Conservation (phyloP, 2,113 vertebrate genomes). For the Aptenodytes patagonicus region DNA sequence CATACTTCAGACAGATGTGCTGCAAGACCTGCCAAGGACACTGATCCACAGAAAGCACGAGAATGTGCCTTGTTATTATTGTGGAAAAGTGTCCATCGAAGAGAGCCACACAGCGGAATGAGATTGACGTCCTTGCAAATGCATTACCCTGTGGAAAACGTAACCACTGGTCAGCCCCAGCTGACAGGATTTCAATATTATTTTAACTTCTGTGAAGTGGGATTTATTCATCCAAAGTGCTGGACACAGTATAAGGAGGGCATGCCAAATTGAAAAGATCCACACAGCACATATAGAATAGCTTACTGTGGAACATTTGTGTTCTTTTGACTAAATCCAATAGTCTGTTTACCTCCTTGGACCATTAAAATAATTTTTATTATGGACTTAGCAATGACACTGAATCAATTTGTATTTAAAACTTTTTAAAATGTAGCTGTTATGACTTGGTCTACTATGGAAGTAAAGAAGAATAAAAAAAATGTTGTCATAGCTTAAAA, state of each 20-base stretch:
- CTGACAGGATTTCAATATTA: constrained; percentile 90
- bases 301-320: constrained; percentile 76
- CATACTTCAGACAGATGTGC: constrained; percentile 99
- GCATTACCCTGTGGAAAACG: constrained; percentile 88
- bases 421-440: constrained; percentile 79
- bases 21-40: constrained; percentile 99
- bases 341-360: constrained; percentile 83
- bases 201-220: constrained; percentile 99
- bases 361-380: constrained; percentile 82
- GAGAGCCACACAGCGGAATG: constrained; percentile 72
- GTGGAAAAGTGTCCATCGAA: constrained; percentile 70
- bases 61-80: constrained; percentile 67
- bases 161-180: constrained; percentile 96
- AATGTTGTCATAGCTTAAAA: constrained; percentile 76
- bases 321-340: constrained; percentile 77
- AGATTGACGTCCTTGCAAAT: constrained; percentile 72
- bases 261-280: constrained; percentile 77
- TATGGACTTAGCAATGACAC: constrained; percentile 85
- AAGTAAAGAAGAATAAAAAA: constrained; percentile 73
- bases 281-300: constrained; percentile 71
- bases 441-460: constrained; percentile 75
- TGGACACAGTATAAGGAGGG: constrained; percentile 90
- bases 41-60: constrained; percentile 81
- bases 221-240: constrained; percentile 93
- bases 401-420: constrained; percentile 85